Conservation (phyloP, 2,113 vertebrate genomes). For the Zosterops pallidus region DNA sequence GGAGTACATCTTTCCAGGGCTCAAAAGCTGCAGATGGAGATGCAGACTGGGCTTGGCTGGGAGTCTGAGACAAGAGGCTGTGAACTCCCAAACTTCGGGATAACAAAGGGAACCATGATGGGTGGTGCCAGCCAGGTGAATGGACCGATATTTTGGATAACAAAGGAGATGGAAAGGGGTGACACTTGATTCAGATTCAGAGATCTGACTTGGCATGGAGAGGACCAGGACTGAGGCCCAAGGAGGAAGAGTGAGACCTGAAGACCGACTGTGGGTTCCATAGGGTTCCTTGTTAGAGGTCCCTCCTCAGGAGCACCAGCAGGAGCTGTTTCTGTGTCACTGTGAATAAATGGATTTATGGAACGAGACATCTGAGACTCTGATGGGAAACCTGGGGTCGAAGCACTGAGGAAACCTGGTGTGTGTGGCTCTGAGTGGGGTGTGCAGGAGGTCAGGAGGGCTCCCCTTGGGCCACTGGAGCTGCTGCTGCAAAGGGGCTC, state of each 20-base stretch:
- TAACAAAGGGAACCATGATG: fast-evolving
- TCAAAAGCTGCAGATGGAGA: fast-evolving
- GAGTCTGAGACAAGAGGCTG: fast-evolving
- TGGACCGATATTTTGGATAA: not conserved
- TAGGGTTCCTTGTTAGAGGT: not conserved
- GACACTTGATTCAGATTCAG: no score
- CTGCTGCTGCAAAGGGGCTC: not conserved
- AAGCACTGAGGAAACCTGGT: fast-evolving
- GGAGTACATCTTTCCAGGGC: not conserved
- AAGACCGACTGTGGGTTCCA: fast-evolving
- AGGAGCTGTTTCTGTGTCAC: not conserved
- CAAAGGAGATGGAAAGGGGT: not conserved
- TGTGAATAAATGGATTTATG: not conserved
- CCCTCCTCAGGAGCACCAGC: not conserved
- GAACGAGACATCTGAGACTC: not conserved
- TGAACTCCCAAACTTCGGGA: not conserved
- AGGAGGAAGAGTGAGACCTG: fast-evolving
- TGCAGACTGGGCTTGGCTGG: not conserved
- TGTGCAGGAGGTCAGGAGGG: not conserved
- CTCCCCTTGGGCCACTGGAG: not conserved
- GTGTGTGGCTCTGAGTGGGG: not conserved
- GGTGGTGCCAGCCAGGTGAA: not conserved
- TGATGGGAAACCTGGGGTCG: fast-evolving
- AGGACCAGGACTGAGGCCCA: fast-evolving
- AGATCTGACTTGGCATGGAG: fast-evolving